Evolutionary conservation across 2,113 vertebrate species (phyloP).

Genomic region (Solenodon paradoxus): DNA sequence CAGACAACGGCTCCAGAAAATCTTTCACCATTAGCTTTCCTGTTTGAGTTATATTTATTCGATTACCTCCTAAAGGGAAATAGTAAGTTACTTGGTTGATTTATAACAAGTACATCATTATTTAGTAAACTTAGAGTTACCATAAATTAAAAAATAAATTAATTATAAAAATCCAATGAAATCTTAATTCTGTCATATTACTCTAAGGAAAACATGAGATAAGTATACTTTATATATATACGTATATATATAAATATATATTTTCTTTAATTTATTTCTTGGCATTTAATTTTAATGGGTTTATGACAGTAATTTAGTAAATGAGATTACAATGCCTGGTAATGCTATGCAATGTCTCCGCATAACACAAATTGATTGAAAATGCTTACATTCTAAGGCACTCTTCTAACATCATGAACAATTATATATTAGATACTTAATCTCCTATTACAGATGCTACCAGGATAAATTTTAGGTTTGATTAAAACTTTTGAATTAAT

Average conservation of each 20-base stretch:
- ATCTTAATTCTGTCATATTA: constrained; percentile 15
- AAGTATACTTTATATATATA: constrained; percentile 9
- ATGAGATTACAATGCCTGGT: background rate
- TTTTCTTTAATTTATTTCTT: constrained; percentile 52
- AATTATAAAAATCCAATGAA: constrained; percentile 31
- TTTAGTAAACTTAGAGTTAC: constrained; percentile 19
- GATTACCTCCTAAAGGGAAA: constrained; percentile 74
- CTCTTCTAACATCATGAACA: constrained; percentile 39
- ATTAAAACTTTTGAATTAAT: background rate
- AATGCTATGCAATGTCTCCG: background rate
- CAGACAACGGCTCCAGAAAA: constrained; percentile 81
- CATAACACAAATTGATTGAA: background rate
- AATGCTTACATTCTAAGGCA: constrained; percentile 13
- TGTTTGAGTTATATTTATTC: constrained; percentile 73
- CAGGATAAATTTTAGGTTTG: constrained; percentile 21
- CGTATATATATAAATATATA: background rate
- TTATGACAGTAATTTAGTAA: constrained; percentile 38
- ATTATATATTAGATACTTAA: background rate
- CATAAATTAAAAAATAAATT: background rate
- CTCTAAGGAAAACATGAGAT: background rate
- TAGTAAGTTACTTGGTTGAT: constrained; percentile 58
- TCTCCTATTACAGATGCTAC: background rate
- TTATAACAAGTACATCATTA: constrained; percentile 48
- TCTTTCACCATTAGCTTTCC: constrained; percentile 80
- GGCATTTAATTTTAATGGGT: constrained; percentile 1